Evolutionary conservation across 2,113 vertebrate genomes (phyloP), one percentile per base, ranked within the genome.

Genomic region (Ceyx cyanopectus): DNA sequence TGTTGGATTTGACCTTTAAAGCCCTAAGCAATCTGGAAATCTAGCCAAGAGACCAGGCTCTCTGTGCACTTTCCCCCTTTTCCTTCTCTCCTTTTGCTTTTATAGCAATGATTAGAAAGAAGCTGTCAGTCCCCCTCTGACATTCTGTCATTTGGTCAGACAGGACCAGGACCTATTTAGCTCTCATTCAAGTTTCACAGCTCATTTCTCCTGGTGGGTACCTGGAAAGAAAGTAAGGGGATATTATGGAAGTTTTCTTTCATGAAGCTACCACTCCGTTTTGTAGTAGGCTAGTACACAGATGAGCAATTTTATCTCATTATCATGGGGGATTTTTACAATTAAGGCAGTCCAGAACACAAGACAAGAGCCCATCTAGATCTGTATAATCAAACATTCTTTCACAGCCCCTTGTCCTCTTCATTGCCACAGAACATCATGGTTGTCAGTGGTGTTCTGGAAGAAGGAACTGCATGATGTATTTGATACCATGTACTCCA

Each of bases 1-100:
- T 67, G 18, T 53, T 85, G 16, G 26, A 16, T 65, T 56, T 85
- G 74, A 94, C 91, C 84, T 93, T 87, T 67, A 66, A 73, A 84
- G 41, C 48, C 67, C 60, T 45, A 60, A 82, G 87, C 68, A 70
- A 91, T 21, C 65, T 46, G 56, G 75, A 85, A 94, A 87, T 61
- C 48, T 24, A 93, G 43, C 18, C 14, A 20, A 61, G 60, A 87
- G 11, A 56, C 10, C 1, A 20, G 40, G 26, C 13, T 34, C 41
- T 87, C 85, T 74, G 41, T 17, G 30, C 46, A 67, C 72, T 66
- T 88, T 32, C 37, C 45, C 27, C 14, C 41, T 75, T 70, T 29
- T 70, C 66, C 43, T 45, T 81, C 67, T 57, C 63, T 66, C 40
- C 48, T 79, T 87, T 69, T 57, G n/a, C 43, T 93, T 51, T 80